These are phyloP conservation scores for Torymus auratus DNA, from an alignment of 2,888 invertebrate species.

Conservation along the genomic window DNA sequence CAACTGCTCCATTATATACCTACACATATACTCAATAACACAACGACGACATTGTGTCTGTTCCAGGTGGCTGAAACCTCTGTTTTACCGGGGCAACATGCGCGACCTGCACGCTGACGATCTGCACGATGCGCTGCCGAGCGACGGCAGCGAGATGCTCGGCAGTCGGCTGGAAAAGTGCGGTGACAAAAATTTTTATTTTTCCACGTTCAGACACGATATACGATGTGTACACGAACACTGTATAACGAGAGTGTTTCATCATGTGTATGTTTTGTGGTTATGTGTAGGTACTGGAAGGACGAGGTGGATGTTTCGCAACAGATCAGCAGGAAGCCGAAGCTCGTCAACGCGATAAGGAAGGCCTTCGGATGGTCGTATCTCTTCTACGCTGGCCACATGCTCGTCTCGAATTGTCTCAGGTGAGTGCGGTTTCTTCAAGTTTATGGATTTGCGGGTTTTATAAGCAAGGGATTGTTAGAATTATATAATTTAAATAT, in stretches of 20 bases:
- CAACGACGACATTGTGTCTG: background rate
- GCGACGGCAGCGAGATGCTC: slow-evolving; percentile 81
- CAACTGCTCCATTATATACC: no score
- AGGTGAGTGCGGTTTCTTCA: slow-evolving; percentile 73
- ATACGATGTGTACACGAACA: no score
- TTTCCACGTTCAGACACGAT: no score
- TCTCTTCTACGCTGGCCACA: slow-evolving; percentile 80
- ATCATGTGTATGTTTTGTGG: no score
- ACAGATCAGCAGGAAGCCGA: slow-evolving; percentile 79
- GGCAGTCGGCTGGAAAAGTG: slow-evolving; percentile 82
- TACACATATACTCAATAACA: no score
- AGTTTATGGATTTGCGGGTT: no score
- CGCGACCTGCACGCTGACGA: slow-evolving; percentile 82
- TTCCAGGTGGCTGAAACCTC: slow-evolving; percentile 82
- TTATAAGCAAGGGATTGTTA: no score
- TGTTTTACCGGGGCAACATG: slow-evolving; percentile 81
- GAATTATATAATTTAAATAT: no score
- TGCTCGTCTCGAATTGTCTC: slow-evolving; percentile 80
- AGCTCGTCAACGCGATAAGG: slow-evolving; percentile 80
- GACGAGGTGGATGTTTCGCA: slow-evolving; percentile 79
- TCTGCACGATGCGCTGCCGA: slow-evolving; percentile 81
- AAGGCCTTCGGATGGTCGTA: slow-evolving; percentile 81
- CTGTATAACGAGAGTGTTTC: no score
- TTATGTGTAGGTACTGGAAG: slow-evolving; percentile 79
- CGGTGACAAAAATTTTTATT: no score